Evolutionary conservation across 2,113 vertebrate species (phyloP), one percentile per base, ranked within the genome.

Genomic region (Regulus satrapa): DNA sequence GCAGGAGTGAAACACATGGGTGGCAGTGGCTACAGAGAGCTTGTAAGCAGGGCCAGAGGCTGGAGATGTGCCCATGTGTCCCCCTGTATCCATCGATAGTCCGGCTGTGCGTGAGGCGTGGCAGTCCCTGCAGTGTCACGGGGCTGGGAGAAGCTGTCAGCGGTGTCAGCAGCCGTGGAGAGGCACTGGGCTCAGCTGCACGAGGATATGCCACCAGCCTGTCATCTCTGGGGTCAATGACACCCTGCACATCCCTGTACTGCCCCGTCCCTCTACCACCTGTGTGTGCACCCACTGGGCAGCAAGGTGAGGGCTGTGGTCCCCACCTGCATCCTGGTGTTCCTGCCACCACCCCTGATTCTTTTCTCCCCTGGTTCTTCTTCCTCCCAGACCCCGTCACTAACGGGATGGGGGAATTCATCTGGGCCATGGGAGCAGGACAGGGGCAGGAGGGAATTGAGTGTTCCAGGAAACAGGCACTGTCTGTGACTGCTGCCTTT

Each of bases 61-160:
- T 43, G 71, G 36, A 71, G 52, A 14, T 0, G 0, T 82, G 56
- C 19, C 52, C 0, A 0, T 28, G 52, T 79, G 52, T 67, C 56
- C n/a, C 63, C 18, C 45, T 41, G 28, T 55, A 34, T 66, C 64
- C 1, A 1, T 9, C 21, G 15, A 26, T 7, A 55, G 31, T 51
- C 55, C 0, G 0, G 23, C 52, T 63, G 64, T 85, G 64, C 69
- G 52, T 6, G 5, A 19, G 59, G 32, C 1, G 1, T 73, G 4
- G 1, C 0, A 0, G 43, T 91, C 92, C 49, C 74, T 0, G 0
- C 0, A 0, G 59, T 74, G 76, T 71, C 46, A 28, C 0, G 0
- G 56, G 71, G 46, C 78, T 10, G 1, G 82, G 41, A 79, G 54
- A 2, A 1, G 74, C 90, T 93, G 88, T 88, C 74, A 73, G 62